phyloP scores from a whole-genome alignment of 2,113 vertebrate species.

The Cyanistes caeruleus region DNA sequence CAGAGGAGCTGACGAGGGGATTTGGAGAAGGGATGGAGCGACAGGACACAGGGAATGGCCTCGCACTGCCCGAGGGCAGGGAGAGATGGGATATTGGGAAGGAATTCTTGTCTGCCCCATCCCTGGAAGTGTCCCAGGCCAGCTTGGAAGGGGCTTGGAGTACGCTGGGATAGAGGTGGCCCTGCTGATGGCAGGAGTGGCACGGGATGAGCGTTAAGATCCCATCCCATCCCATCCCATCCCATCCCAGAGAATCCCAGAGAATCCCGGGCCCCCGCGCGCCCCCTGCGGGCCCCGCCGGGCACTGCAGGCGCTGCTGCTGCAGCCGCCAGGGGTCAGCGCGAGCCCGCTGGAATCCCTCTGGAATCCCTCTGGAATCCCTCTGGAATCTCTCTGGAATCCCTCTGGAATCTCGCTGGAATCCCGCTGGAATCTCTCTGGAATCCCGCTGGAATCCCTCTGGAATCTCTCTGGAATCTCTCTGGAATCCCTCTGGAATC shows the following conservation, averaged over 20 bases:
- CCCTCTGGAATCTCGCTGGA: neutral
- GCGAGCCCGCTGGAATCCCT: neutral
- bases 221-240: neutral
- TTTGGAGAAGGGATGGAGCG: neutral
- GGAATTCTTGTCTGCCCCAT: neutral
- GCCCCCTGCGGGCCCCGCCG: neutral
- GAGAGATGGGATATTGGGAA: fast-evolving
- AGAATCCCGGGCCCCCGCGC: neutral
- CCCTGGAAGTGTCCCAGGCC: neutral
- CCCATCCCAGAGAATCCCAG: neutral
- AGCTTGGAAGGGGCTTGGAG: neutral
- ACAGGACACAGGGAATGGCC: neutral
- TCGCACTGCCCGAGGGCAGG: no score
- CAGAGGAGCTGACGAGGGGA: neutral
- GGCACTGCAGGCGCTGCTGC: neutral
- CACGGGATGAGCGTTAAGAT: fast-evolving
- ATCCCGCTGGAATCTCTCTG: neutral
- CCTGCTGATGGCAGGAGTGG: neutral
- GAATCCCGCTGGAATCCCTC: neutral
- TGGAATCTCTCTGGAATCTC: neutral
- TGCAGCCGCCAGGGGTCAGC: neutral
- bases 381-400: neutral
- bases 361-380: neutral
- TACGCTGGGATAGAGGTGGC: fast-evolving
- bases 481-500: neutral